A percentile compares a stretch with the other conserved stretches of the same genome.
These are phyloP conservation scores for Sapayoa aenigma DNA, from an alignment of 2,113 vertebrate genomes.

Conservation along the genomic window DNA sequence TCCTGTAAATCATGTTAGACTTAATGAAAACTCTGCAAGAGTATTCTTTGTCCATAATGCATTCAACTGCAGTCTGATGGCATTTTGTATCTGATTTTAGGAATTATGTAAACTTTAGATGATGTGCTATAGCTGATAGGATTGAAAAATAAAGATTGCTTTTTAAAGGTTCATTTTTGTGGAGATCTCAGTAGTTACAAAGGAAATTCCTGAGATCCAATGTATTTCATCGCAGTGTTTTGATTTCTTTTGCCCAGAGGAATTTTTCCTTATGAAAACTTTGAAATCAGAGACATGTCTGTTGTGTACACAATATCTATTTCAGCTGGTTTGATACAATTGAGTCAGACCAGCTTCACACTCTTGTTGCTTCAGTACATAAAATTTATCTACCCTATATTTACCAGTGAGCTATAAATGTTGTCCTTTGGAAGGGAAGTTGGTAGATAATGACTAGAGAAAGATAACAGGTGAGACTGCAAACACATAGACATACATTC, in stretches of 20 bases:
- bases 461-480: conserved; percentile 44
- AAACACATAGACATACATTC: background rate
- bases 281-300: background rate
- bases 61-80: conserved; percentile 54
- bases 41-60: conserved; percentile 57
- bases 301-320: conserved; percentile 42
- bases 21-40: conserved; percentile 70
- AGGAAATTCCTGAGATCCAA: background rate
- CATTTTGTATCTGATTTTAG: conserved; percentile 53
- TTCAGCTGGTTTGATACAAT: conserved; percentile 26
- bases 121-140: background rate
- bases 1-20: conserved; percentile 70
- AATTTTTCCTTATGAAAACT: conserved; percentile 39
- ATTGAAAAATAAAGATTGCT: conserved; percentile 2
- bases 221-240: conserved; percentile 13
- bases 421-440: conserved; percentile 39
- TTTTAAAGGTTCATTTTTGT: conserved; percentile 6
- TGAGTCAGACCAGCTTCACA: conserved; percentile 19
- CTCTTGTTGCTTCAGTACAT: conserved; percentile 20
- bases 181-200: conserved; percentile 24
- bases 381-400: conserved; percentile 60
- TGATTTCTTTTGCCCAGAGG: conserved; percentile 40
- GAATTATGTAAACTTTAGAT: conserved; percentile 68
- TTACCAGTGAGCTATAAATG: conserved; percentile 61
- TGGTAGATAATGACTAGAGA: conserved; percentile 20